Base-by-base conservation (phyloP, 2,113 vertebrate species). In the Hymenochirus boettgeri region DNA sequence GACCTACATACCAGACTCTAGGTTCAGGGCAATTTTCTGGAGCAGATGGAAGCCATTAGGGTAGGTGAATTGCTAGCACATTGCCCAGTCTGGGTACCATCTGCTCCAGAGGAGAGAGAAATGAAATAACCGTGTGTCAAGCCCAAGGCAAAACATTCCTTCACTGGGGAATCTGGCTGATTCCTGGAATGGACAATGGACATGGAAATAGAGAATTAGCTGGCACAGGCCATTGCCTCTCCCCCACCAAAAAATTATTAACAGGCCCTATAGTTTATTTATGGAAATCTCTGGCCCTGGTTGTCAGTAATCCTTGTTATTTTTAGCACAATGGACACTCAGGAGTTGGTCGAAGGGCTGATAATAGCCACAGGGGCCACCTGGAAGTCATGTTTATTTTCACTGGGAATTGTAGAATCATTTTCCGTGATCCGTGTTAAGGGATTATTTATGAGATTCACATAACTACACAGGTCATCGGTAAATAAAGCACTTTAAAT, bases 1-100 rank as follows among this genome's bases (percentile, higher is more conserved):
- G n/a, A n/a, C n/a, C n/a, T n/a, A n/a, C n/a, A n/a, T n/a, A n/a
- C n/a, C n/a, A n/a, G n/a, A n/a, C n/a, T n/a, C n/a, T n/a, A n/a
- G 74, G 65, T 60, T 71, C 72, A 73, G 76, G 74, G 62, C 50
- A n/a, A 73, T 82, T 79, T 80, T 74, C 78, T 73, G 80, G 54
- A 79, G 4, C 77, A 83, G 80, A 61, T 74, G 5, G 18, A 67
- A 73, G 70, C 78, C 72, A 82, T 78, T 75, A 46, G 69, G 72
- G 17, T 61, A 63, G 64, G 74, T 69, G 77, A 83, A 79, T 80
- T 77, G 77, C 74, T 77, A 52, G 70, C 74, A 70, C 56, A 75
- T 80, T 77, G 75, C 61, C 70, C 21, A 2, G 53, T 62, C 42
- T 50, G 39, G 19, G 31, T 65, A 39, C 35, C 33, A 57, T n/a